phyloP scores from a whole-genome alignment of 1,140 invertebrate species.

The Sesamia nonagrioides region DNA sequence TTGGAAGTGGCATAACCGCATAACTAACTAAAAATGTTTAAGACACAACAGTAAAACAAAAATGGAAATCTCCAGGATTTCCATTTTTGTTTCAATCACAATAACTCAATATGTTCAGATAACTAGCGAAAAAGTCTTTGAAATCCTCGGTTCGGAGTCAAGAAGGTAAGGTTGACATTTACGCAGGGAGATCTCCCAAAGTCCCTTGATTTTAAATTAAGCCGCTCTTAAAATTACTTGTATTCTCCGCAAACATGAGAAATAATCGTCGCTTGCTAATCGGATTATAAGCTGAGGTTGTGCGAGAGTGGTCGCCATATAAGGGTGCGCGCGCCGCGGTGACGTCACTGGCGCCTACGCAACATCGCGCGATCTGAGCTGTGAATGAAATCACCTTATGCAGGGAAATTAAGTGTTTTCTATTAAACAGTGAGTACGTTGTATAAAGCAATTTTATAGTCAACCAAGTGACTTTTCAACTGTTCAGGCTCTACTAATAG shows the following conservation, averaged over 20 bases:
- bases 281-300: conserved; percentile 6
- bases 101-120: too few relatives aligned
- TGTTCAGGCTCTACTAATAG: too few relatives aligned
- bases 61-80: too few relatives aligned
- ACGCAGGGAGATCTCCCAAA: not conserved
- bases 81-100: too few relatives aligned
- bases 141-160: not conserved
- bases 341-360: conserved; percentile 45
- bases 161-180: not conserved
- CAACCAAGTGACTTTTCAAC: too few relatives aligned
- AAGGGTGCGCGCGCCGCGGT: conserved; percentile 41
- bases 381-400: conserved; percentile 48
- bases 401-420: conserved; percentile 1
- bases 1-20: not conserved
- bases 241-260: not conserved
- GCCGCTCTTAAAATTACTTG: not conserved
- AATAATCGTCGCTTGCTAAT: conserved; percentile 21
- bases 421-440: not conserved
- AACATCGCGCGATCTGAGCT: not conserved
- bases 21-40: too few relatives aligned
- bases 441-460: too few relatives aligned
- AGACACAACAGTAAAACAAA: too few relatives aligned
- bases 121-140: too few relatives aligned
- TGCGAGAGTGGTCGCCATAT: conserved; percentile 41
- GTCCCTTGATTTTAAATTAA: not conserved